Evolutionary conservation across 2,113 vertebrate species (phyloP), one percentile per base, ranked within the genome.

Genomic region (Manacus vitellinus): DNA sequence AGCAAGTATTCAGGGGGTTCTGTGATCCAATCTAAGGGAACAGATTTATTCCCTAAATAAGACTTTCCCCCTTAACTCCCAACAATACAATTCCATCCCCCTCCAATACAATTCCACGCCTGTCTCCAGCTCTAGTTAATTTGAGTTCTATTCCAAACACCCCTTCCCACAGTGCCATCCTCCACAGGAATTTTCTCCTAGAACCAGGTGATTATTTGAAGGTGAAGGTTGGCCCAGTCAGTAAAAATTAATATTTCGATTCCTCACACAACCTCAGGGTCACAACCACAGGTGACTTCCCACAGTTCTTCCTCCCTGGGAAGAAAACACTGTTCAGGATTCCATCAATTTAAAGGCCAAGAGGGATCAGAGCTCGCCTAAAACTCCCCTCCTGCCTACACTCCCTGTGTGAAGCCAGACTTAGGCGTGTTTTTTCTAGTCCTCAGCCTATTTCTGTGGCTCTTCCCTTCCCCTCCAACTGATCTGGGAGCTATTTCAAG

Each of bases 401-500:
- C 43, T 63, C 33, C 19, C 89, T 35, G 35, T n/a, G 70, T 37
- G 5, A 80, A 85, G 22, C 66, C 37, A 92, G 35, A 58, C 47
- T 23, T 4, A 37, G 47, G 52, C 2, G 3, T 25, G 31, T 35
- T 87, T 95, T 55, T 91, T 52, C 68, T 63, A 7, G 11, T 54
- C 37, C 93, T 88, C 67, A 23, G 49, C 85, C 72, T 91, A 94
- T 94, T 95, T 88, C 13, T 44, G 56, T 2, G 0, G 56, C 86
- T 83, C 91, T 83, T 56, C 75, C 21, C 2, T 24, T 91, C 54
- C 58, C 61, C 51, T 37, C 44, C 93, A 63, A 52, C 22, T 88
- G 72, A 55, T 22, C 71, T 92, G 61, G 73, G 75, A 89, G 86
- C 92, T 94, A 86, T 92, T 92, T 94, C 76, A 54, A 81, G 93